Conservation (phyloP, 1,140 invertebrate species). For the Bombus waltoni region DNA sequence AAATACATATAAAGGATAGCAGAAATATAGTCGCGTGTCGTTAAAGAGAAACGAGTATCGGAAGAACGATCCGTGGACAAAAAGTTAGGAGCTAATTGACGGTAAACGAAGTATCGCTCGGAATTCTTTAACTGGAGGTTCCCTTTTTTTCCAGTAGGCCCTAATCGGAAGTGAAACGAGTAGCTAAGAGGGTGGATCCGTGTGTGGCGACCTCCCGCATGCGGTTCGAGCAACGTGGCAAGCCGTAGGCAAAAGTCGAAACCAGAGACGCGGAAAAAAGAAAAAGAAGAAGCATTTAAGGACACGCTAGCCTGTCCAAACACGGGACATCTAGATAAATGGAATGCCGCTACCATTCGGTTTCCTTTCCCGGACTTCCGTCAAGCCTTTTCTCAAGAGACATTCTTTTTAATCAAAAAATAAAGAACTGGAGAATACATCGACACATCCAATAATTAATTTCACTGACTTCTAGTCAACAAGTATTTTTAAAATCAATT, state of each 20-base stretch:
- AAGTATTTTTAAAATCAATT: neutral
- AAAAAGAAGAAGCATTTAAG: constrained; percentile 41
- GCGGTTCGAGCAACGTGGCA: neutral
- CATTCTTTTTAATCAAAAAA: neutral
- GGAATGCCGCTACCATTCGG: constrained; percentile 11
- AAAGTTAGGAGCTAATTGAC: constrained; percentile 19
- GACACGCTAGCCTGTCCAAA: constrained; percentile 65
- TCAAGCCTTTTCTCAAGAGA: neutral
- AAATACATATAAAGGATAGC: neutral
- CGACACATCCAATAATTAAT: neutral
- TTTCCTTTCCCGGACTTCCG: constrained; percentile 12
- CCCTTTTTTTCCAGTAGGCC: constrained; percentile 2
- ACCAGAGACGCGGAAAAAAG: constrained; percentile 39
- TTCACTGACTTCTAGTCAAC: neutral
- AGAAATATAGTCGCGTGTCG: neutral
- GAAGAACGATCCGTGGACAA: neutral
- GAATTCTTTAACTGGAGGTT: constrained; percentile 13
- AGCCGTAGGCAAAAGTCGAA: constrained; percentile 38
- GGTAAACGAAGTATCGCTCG: constrained; percentile 11
- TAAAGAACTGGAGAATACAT: no score
- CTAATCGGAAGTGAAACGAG: constrained; percentile 46
- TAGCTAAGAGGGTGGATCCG: constrained; percentile 20
- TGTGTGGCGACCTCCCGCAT: constrained; percentile 59
- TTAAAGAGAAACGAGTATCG: neutral
- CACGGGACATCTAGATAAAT: constrained; percentile 57